Conservation (phyloP, 2,888 invertebrate species). For the Scotopteryx bipunctaria region DNA sequence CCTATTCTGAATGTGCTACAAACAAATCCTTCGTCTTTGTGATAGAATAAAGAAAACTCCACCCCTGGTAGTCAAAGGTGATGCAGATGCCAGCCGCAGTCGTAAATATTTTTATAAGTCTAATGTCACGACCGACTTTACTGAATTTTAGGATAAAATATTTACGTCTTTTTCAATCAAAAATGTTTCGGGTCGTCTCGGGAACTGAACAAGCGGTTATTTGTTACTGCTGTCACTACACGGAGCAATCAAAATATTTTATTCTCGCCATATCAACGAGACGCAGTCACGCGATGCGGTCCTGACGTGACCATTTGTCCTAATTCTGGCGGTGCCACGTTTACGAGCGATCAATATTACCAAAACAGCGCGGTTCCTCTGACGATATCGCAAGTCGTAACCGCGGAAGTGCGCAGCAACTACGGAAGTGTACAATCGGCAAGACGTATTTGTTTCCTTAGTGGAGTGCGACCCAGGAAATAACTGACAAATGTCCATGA, state of each 20-base stretch:
- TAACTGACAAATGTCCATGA: slow-evolving; percentile 37
- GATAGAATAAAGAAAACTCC: slow-evolving; percentile 38
- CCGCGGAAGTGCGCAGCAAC: background rate
- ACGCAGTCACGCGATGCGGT: slow-evolving; percentile 59
- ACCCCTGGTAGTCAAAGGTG: slow-evolving; percentile 28
- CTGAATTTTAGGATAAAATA: slow-evolving; percentile 44
- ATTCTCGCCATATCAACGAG: slow-evolving; percentile 51
- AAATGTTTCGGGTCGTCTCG: slow-evolving; percentile 4
- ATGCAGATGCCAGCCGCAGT: slow-evolving; percentile 36
- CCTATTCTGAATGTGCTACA: slow-evolving; percentile 38
- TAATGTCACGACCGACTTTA: slow-evolving; percentile 41
- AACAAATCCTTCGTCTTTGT: slow-evolving; percentile 35
- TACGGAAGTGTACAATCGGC: slow-evolving; percentile 31
- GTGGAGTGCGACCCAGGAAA: slow-evolving; percentile 26
- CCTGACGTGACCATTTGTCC: slow-evolving; percentile 59
- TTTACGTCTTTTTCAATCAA: slow-evolving; percentile 27
- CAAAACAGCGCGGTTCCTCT: slow-evolving; percentile 28
- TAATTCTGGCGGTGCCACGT: slow-evolving; percentile 53
- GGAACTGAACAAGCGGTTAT: background rate
- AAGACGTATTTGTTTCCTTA: slow-evolving; percentile 32
- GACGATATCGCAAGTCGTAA: background rate
- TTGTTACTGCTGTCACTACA: slow-evolving; percentile 25
- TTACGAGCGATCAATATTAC: slow-evolving; percentile 48
- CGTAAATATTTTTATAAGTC: slow-evolving; percentile 45
- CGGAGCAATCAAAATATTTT: slow-evolving; percentile 70